Percentiles rank a stretch among this genome's conserved stretches.
phyloP scores from a whole-genome alignment of 2,888 invertebrate genomes.

The Nezara viridula region DNA sequence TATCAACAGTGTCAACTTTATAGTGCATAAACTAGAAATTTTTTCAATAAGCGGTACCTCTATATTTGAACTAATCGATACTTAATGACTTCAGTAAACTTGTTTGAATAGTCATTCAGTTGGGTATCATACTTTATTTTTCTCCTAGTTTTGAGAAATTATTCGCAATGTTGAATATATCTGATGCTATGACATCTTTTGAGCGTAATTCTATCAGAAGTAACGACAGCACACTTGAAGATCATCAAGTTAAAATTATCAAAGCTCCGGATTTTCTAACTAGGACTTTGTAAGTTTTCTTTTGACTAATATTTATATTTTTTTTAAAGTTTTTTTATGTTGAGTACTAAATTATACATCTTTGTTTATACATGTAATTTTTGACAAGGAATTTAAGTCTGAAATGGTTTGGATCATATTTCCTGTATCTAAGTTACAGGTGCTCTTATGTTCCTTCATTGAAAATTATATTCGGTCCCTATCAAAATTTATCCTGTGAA shows the following conservation, averaged over 20 bases:
- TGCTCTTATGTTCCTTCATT: too few species aligned
- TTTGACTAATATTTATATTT: not conserved
- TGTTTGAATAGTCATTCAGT: constrained; percentile 17
- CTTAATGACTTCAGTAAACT: not conserved
- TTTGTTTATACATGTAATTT: too few species aligned
- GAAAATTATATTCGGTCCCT: too few species aligned
- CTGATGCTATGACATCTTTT: not conserved
- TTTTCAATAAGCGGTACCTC: not conserved
- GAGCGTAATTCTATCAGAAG: not conserved
- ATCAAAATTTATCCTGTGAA: too few species aligned
- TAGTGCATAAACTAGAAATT: not conserved
- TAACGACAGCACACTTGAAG: constrained; percentile 11
- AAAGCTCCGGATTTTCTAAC: constrained; percentile 63
- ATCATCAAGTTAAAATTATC: constrained; percentile 62
- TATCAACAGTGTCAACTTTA: not conserved
- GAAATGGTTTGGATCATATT: too few species aligned
- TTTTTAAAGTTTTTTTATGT: not conserved
- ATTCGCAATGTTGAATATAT: not conserved
- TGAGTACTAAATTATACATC: too few species aligned
- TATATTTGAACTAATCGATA: not conserved
- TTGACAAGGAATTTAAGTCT: too few species aligned
- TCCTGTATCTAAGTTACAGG: too few species aligned
- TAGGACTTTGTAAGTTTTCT: constrained; percentile 61
- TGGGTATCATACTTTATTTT: not conserved
- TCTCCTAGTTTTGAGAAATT: not conserved